Evolutionary conservation across 2,888 invertebrate genomes (phyloP).

Genomic region (Protophormia terraenovae): DNA sequence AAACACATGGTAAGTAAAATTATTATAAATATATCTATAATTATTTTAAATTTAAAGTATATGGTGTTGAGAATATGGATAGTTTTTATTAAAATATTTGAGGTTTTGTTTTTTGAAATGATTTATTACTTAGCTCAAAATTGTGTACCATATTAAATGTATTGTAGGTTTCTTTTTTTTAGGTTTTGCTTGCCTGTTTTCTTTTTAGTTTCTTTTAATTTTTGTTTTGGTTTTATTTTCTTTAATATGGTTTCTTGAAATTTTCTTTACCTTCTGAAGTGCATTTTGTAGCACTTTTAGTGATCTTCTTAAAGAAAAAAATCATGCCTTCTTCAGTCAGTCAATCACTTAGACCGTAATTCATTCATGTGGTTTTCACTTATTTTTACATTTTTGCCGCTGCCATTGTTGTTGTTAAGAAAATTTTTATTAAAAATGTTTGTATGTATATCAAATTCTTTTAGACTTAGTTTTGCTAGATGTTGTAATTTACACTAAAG

Average conservation of each 20-base stretch:
- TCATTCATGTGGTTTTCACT: slow-evolving; percentile 26
- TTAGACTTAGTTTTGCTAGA: slow-evolving; percentile 1
- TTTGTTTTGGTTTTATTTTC: slow-evolving; percentile 50
- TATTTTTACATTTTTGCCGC: neutral
- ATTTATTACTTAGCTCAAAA: neutral
- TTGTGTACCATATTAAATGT: neutral
- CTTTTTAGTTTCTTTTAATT: slow-evolving; percentile 25
- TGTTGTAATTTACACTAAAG: slow-evolving; percentile 54
- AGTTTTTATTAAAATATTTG: neutral
- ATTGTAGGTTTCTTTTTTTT: slow-evolving; percentile 10
- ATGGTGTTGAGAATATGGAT: slow-evolving; percentile 7
- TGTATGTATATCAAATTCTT: slow-evolving; percentile 29
- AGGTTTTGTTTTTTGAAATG: slow-evolving; percentile 33
- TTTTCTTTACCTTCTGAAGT: slow-evolving; percentile 42
- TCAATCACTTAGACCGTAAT: no score
- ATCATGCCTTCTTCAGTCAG: slow-evolving; percentile 38
- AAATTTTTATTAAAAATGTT: slow-evolving; percentile 1
- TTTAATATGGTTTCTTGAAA: slow-evolving; percentile 62
- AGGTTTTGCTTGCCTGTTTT: slow-evolving; percentile 9
- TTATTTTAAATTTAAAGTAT: slow-evolving; percentile 10
- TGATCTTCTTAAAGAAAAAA: slow-evolving; percentile 37
- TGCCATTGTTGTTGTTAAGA: slow-evolving; percentile 2
- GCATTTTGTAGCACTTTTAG: slow-evolving; percentile 37
- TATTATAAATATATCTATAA: neutral
- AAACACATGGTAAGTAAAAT: slow-evolving; percentile 61